Base-by-base conservation (phyloP, 2,113 vertebrate species). In the Ptilonorhynchus violaceus region DNA sequence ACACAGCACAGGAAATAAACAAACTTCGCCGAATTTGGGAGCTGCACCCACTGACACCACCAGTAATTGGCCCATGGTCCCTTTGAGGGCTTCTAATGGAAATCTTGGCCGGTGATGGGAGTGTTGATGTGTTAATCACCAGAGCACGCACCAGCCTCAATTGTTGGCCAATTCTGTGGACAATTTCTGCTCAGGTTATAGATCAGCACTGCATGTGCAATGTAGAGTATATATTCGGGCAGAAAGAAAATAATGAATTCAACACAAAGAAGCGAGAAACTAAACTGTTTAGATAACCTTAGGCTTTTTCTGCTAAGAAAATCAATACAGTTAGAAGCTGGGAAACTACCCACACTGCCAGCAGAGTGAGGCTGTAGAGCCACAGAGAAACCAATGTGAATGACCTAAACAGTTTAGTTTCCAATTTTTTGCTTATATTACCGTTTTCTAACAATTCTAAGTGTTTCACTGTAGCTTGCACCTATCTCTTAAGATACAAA, bases 241-340 rank as follows among this genome's bases (percentile, higher is more conserved):
- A 90, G 90, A 88, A 92, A 85, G 66, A 74, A 96, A 96, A 93
- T 77, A 88, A 96, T 77, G 47, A 94, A 96, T 95, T 93, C 90
- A 92, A 60, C 52, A 92, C 56, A 81, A 88, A 88, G 60, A 90
- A 94, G 42, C 31, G 84, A 92, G 72, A 94, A 95, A 94, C 79
- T 74, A 96, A 96, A 95, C 89, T 91, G 88, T 96, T 94, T 84
- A 58, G 85, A 96, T 96, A 95, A 97, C 96, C 96, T 91, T 86
- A 70, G 96, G 92, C 90, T 94, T 93, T 77, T 88, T 92, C 85
- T 90, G 79, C 88, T 84, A 56, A 92, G 76, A 93, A 95, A 96
- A 94, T 92, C 96, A 90, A 96, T 96, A 70, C 67, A 68, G 59
- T 66, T 92, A 81, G 88, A 93, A 96, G 47, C 75, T 88, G 52